Evolutionary conservation across 2,888 invertebrate species (phyloP), one percentile per base, ranked within the genome.

Genomic region (Entomobrya proxima): DNA sequence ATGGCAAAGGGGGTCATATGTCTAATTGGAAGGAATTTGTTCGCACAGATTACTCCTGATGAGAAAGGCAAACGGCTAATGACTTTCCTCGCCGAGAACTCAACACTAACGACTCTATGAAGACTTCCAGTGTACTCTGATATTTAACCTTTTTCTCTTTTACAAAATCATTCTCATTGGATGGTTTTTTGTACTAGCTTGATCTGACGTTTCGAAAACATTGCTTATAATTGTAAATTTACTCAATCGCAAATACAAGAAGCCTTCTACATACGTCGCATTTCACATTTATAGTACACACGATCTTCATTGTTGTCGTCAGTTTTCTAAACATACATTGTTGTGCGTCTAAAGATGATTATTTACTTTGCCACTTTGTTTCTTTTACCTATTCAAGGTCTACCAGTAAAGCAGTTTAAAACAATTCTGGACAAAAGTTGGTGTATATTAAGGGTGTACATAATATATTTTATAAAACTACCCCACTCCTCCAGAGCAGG

Each of bases 1-100:
- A 89, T 87, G 85, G 80, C 87, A 86, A 85, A 87, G 87, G 88
- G 88, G 88, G 87, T 88, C 89, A 88, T 86, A 85, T 89, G 88
- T 89, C 89, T 88, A 89, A 89, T 89, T 89, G 88, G 89, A 86
- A 86, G 86, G 88, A 89, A 89, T 88, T 89, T 89, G 88, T 88
- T 88, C 85, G 82, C 86, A 61, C 87, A 87, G 88, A 89, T 89
- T 88, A 85, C 87, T 88, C 86, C 84, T 85, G 86, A 88, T 50
- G 52, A 87, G 47, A 35, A 67, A 40, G 77, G 75, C 61, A 78
- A 52, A 81, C 76, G 76, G 75, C 89, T 89, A 89, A 89, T 89
- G 89, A 89, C 88, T 89, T 86, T 88, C 75, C 85, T 82, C 75
- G 74, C 72, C n/a, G 47, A 72, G 67, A 52, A 80, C 47, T 64